Percentiles rank a stretch among this genome's conserved stretches.
Evolutionary conservation across 2,888 invertebrate genomes (phyloP).

Genomic region (Eulithis testata): DNA sequence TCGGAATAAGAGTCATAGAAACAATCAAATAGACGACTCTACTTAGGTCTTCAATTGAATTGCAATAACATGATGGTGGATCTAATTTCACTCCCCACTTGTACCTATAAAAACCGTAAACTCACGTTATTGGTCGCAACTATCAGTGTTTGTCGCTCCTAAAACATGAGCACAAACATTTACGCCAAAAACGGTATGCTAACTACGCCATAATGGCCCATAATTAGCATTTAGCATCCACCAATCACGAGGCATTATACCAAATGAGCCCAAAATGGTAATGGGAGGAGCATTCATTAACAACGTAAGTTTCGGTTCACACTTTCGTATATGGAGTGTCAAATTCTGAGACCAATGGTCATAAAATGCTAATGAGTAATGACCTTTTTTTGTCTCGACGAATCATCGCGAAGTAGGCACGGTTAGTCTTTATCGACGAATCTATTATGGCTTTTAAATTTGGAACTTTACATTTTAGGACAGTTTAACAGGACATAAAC

Average conservation of each 20-base stretch:
- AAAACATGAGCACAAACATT: constrained; percentile 46
- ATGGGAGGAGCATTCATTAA: constrained; percentile 60
- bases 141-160: constrained; percentile 35
- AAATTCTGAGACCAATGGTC: constrained; percentile 40
- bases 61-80: background rate
- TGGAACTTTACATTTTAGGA: constrained; percentile 2
- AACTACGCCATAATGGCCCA: constrained; percentile 62
- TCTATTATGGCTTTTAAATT: constrained; percentile 11
- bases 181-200: constrained; percentile 62
- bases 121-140: constrained; percentile 30
- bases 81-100: constrained; percentile 1
- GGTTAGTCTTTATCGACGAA: constrained; percentile 36
- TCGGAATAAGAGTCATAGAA: too few relatives aligned
- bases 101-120: constrained; percentile 1
- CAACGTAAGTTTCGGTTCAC: constrained; percentile 48
- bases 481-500: background rate
- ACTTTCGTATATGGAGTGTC: constrained; percentile 47
- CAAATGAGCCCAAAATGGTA: constrained; percentile 57
- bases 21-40: background rate
- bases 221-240: constrained; percentile 58
- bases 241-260: constrained; percentile 54
- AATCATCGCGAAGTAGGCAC: constrained; percentile 54
- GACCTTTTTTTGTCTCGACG: constrained; percentile 59
- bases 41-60: background rate
- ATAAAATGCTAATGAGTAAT: constrained; percentile 58